These are phyloP conservation scores for Cantharis lateralis DNA, from an alignment of 2,888 invertebrate species.

Conservation along the genomic window DNA sequence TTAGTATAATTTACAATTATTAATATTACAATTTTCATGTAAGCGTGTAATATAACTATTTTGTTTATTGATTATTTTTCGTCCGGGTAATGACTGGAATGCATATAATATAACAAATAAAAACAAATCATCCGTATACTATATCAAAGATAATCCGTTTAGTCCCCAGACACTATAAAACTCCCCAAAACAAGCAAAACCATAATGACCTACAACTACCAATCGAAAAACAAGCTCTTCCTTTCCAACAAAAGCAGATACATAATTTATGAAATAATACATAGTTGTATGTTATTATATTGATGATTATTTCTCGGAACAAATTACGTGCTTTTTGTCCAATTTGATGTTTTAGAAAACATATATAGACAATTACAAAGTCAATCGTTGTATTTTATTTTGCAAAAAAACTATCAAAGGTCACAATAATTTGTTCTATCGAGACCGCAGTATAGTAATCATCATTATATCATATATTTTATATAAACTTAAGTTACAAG, in stretches of 20 bases:
- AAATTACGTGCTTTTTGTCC: constrained; percentile 16
- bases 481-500: background rate
- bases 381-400: background rate
- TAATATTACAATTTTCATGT: too few relatives aligned
- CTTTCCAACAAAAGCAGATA: constrained; percentile 28
- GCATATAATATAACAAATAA: constrained; percentile 9
- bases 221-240: constrained; percentile 26
- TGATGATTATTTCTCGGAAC: constrained; percentile 23
- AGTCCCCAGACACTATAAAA: constrained; percentile 34
- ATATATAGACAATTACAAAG: background rate
- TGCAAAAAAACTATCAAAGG: background rate
- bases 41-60: background rate
- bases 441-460: background rate
- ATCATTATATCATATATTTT: background rate
- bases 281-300: constrained; percentile 28
- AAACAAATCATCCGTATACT: constrained; percentile 27
- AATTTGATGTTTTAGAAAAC: background rate
- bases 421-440: background rate
- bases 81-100: background rate
- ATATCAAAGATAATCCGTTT: constrained; percentile 34
- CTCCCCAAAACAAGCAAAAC: constrained; percentile 33
- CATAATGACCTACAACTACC: constrained; percentile 29
- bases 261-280: constrained; percentile 34
- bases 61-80: constrained; percentile 4
- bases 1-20: too few relatives aligned